A percentile compares a stretch with the other conserved stretches of the same genome.
Conservation (phyloP, 1,140 invertebrate genomes). For the Dermatophagoides farinae region DNA sequence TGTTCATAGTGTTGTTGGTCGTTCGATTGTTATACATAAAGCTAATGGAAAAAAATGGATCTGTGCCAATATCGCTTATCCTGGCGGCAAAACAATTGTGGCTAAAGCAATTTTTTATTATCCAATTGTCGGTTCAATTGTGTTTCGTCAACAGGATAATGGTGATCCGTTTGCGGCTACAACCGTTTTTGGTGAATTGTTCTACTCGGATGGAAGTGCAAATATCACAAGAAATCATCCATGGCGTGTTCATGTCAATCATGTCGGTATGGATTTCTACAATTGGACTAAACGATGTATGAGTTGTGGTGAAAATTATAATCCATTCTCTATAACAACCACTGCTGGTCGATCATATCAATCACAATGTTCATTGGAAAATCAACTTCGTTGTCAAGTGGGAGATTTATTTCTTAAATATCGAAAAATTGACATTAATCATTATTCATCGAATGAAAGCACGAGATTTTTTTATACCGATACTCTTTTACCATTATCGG, state of each 20-base stretch:
- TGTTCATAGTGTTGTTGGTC: constrained; percentile 47
- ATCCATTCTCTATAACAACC: constrained; percentile 46
- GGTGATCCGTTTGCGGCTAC: constrained; percentile 22
- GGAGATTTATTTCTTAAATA: constrained; percentile 41
- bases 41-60: constrained; percentile 27
- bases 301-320: constrained; percentile 52
- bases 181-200: constrained; percentile 37
- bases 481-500: constrained; percentile 48
- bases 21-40: constrained; percentile 60
- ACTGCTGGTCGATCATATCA: constrained; percentile 15
- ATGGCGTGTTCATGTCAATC: constrained; percentile 39
- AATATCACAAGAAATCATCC: constrained; percentile 39
- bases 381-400: constrained; percentile 28
- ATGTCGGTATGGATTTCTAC: constrained; percentile 61
- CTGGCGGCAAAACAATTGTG: constrained; percentile 19
- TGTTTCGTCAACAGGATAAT: constrained; percentile 52
- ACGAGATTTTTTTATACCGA: constrained; percentile 25
- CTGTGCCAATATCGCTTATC: constrained; percentile 31
- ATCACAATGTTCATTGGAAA: constrained; percentile 25
- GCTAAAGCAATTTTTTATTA: constrained; percentile 38
- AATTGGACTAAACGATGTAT: constrained; percentile 53
- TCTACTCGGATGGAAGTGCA: constrained; percentile 53
- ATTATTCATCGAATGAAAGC: constrained; percentile 1
- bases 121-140: constrained; percentile 62
- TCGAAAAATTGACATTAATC: constrained; percentile 16